phyloP scores from a whole-genome alignment of 2,113 vertebrate genomes.

The Oryctolagus cuniculus region DNA sequence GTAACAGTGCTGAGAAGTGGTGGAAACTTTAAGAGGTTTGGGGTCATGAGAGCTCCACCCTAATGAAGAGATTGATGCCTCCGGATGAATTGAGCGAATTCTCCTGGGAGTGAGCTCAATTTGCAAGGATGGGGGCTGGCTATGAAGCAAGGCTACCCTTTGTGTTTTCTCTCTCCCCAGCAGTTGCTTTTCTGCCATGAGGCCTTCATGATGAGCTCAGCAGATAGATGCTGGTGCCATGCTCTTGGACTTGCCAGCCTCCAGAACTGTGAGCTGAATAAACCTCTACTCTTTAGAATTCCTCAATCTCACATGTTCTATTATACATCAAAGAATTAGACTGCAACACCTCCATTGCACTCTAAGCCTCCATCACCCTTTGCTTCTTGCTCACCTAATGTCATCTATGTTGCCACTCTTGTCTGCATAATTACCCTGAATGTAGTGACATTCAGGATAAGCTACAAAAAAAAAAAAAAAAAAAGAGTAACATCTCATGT shows the following conservation, averaged over 20 bases:
- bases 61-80: not conserved
- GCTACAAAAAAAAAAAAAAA: not conserved
- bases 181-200: not conserved
- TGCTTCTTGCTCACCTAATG: not conserved
- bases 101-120: not conserved
- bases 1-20: not conserved
- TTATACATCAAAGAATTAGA: not conserved
- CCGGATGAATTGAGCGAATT: not conserved
- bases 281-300: not conserved
- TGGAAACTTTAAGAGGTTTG: not conserved
- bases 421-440: not conserved
- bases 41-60: not conserved
- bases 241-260: not conserved
- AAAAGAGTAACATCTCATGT: not conserved
- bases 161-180: not conserved
- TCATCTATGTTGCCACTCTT: not conserved
- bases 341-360: not conserved
- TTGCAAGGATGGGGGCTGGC: not conserved
- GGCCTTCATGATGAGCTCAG: not conserved
- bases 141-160: not conserved
- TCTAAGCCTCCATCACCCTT: not conserved
- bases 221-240: too few relatives aligned
- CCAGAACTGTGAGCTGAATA: not conserved
- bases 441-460: not conserved
- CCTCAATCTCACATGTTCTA: not conserved